phyloP scores from a whole-genome alignment of 92 coral and sea anemone genomes.

The Epizoanthus illoricatus region DNA sequence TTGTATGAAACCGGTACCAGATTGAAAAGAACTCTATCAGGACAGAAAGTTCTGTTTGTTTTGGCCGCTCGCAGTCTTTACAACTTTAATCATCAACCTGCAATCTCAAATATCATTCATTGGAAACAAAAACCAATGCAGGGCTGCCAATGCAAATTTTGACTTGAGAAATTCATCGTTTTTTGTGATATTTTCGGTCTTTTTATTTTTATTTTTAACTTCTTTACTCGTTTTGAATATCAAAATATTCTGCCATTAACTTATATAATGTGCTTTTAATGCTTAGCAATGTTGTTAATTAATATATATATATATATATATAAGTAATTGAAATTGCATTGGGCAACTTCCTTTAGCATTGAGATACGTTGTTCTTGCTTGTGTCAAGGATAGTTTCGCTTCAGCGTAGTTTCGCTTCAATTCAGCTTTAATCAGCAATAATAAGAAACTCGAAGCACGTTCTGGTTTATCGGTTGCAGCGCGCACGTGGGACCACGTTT shows the following conservation, averaged over 20 bases:
- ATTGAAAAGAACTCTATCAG: slow-evolving; percentile 8
- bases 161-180: not conserved
- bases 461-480: too few relatives aligned
- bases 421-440: slow-evolving; percentile 6
- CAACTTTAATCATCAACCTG: not conserved
- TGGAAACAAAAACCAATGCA: slow-evolving; percentile 29
- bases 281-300: slow-evolving; percentile 8
- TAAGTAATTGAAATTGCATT: not conserved
- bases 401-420: slow-evolving; percentile 9
- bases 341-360: slow-evolving; percentile 19
- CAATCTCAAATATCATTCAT: slow-evolving; percentile 17
- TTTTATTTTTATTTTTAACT: not conserved
- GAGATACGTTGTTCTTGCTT: not conserved
- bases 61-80: slow-evolving; percentile 22
- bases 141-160: not conserved
- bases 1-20: slow-evolving; percentile 11
- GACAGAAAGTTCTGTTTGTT: slow-evolving; percentile 31
- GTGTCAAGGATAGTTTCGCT: not conserved
- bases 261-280: not conserved
- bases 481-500: not conserved
- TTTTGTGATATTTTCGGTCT: not conserved
- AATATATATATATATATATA: too few relatives aligned
- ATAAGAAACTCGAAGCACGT: not conserved
- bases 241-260: not conserved
- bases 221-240: not conserved